Conservation (phyloP, 2,888 invertebrate species). For the Orchesellides sinensis region DNA sequence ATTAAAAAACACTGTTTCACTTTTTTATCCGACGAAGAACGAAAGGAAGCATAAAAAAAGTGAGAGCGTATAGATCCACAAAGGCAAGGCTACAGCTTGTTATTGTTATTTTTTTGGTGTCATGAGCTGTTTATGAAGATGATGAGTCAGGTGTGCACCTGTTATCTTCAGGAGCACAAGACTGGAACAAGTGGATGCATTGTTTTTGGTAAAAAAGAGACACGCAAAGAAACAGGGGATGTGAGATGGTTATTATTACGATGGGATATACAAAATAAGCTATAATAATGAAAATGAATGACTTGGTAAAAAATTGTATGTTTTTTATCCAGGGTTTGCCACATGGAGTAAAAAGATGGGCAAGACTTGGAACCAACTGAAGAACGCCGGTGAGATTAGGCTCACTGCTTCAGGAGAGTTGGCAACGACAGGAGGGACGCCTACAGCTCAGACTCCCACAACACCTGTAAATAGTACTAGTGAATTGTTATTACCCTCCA, state of each 20-base stretch:
- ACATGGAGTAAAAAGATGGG: constrained; percentile 75
- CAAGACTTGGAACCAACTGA: constrained; percentile 74
- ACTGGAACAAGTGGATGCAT: constrained; percentile 17
- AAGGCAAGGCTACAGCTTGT: too few species aligned
- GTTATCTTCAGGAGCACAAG: too few species aligned
- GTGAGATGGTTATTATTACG: too few species aligned
- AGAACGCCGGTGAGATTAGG: constrained; percentile 68
- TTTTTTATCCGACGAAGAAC: too few species aligned
- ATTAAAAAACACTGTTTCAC: too few species aligned
- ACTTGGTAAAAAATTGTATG: too few species aligned
- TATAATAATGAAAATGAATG: too few species aligned
- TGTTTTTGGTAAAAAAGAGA: background rate
- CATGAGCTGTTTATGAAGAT: constrained; percentile 20
- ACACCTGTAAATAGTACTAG: background rate
- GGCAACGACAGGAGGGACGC: constrained; percentile 4
- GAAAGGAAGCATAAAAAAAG: background rate
- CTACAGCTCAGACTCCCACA: constrained; percentile 8
- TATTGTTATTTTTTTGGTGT: too few species aligned
- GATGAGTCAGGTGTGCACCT: constrained; percentile 42
- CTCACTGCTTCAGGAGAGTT: constrained; percentile 45
- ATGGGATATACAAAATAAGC: too few species aligned
- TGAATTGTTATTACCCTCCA: too few species aligned
- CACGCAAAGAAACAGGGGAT: constrained; percentile 1
- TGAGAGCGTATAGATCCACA: too few species aligned
- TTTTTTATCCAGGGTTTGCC: constrained; percentile 71